Base-by-base conservation (phyloP, 2,888 invertebrate genomes). In the Galeopsomyia nigrocyanea region DNA sequence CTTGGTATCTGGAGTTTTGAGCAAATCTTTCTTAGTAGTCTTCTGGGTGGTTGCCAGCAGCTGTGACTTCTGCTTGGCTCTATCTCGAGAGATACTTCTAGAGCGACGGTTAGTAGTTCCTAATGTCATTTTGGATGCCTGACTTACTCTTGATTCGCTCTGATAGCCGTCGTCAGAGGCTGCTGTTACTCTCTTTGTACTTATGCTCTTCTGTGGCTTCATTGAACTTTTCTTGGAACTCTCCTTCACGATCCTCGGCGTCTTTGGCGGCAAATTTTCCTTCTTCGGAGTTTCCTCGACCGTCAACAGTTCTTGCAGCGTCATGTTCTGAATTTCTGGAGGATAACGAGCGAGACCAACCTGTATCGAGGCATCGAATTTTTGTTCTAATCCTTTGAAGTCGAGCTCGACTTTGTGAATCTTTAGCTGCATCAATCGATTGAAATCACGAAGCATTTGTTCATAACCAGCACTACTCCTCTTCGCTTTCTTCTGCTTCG, bases 111-210 rank as follows among this genome's bases (percentile, higher is more conserved):
- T 68, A 31, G 60, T 57, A 50, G 14, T 60, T 64, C 21, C 49
- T 0, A n/a, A 2, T 9, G 26, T 56, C 55, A 62, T 50, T 53
- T 64, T 69, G 22, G 71, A 70, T 67, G 49, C 75, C 72, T 62
- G 78, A 62, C 58, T 71, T 49, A 47, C 68, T 47, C 66, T 66
- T 7, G 81, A 79, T 60, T 84, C 84, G 0, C 85, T 84, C 3
- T 79, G 81, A 46, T 85, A 85, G 13, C 85, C 85, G 58, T 85
- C 85, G 21, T 85, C 85, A 0, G 85, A 84, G 0, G 73, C 74
- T 6, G 79, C 76, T 0, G 83, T 83, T 14, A 71, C 72, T 22
- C 83, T 78, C 63, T 81, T 80, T 2, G 62, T n/a, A 6, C 68
- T 74, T 57, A 78, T 79, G 9, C 75, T 78, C 31, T 71, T 75